Conservation (phyloP, 2,797 vertebrate genomes). For the Sitta carolinensis region DNA sequence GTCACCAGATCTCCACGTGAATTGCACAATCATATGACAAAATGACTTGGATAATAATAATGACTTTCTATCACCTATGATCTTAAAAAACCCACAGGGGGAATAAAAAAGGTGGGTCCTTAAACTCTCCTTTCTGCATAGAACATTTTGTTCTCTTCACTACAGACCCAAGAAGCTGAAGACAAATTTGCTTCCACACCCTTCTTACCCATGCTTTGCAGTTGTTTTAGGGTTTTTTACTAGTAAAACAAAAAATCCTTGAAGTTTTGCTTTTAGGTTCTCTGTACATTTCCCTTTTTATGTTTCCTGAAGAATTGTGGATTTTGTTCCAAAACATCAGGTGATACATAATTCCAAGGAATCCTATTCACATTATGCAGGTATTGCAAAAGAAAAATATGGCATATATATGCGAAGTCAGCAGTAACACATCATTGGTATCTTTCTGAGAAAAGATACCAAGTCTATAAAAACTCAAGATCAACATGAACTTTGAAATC, state of each 20-base stretch:
- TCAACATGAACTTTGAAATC: constrained; percentile 66
- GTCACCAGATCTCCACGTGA: not conserved
- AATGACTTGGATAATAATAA: not conserved
- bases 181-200: not conserved
- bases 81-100: not conserved
- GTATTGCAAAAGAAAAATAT: constrained; percentile 36
- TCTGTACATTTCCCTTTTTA: not conserved
- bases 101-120: not conserved
- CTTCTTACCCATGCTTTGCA: not conserved
- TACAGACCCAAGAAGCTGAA: not conserved
- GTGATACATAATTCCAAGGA: not conserved
- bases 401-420: not conserved
- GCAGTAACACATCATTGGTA: constrained; percentile 33
- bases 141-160: not conserved
- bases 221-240: not conserved
- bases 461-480: constrained; percentile 47
- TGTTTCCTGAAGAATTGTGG: not conserved
- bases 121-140: not conserved
- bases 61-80: not conserved
- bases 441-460: constrained; percentile 54
- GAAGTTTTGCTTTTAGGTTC: not conserved
- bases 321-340: constrained; percentile 18
- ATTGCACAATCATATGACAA: not conserved
- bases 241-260: not conserved
- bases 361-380: not conserved